Conservation (phyloP, 2,888 invertebrate species). For the Anorthoa munda region DNA sequence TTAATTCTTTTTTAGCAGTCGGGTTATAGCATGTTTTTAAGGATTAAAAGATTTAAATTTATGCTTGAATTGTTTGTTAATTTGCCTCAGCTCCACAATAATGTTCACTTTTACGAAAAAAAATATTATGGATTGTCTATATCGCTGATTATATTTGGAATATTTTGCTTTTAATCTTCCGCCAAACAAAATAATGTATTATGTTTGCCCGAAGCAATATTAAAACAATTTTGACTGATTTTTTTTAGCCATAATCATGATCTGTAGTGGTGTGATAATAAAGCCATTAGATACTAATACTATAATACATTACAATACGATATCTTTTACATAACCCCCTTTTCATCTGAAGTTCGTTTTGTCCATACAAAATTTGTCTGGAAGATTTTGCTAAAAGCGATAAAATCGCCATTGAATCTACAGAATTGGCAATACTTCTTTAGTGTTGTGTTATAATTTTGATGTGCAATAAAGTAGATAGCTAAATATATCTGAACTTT, state of each 20-base stretch:
- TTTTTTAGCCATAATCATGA: background rate
- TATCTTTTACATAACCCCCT: too few relatives aligned
- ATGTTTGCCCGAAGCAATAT: background rate
- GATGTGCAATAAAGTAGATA: too few relatives aligned
- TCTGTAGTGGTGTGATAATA: background rate
- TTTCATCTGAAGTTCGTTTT: background rate
- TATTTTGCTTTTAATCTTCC: slow-evolving; percentile 37
- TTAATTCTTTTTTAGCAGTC: too few relatives aligned
- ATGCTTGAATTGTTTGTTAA: slow-evolving; percentile 4
- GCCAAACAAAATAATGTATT: background rate
- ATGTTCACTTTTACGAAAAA: slow-evolving; percentile 16
- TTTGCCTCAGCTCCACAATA: slow-evolving; percentile 16
- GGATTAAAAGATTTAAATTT: background rate
- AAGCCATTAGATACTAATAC: background rate
- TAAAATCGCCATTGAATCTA: background rate
- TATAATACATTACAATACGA: background rate
- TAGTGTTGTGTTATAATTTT: too few relatives aligned
- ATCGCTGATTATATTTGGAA: background rate
- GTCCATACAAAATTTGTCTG: background rate
- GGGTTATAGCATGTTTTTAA: background rate
- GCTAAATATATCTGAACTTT: too few relatives aligned
- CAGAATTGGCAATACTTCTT: background rate
- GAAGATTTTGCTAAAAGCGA: background rate
- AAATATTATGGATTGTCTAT: slow-evolving; percentile 20
- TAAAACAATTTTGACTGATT: background rate